Conservation (phyloP, 1,140 invertebrate species). For the Meloidogyne exigua region DNA sequence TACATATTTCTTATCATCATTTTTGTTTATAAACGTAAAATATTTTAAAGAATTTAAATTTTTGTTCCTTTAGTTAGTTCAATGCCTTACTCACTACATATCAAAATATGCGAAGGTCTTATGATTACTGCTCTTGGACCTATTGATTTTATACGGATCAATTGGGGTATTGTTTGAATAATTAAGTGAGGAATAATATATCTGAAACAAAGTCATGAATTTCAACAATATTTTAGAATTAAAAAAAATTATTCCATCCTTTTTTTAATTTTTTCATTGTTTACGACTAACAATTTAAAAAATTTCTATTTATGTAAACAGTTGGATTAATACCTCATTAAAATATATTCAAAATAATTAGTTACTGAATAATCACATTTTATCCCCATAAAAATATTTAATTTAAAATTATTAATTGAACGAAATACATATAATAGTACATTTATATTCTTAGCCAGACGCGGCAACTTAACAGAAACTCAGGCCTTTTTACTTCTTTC, state of each 20-base stretch:
- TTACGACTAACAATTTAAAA: background rate
- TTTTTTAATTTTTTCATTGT: no score
- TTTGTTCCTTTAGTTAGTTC: background rate
- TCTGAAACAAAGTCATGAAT: background rate
- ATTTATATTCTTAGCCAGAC: constrained; percentile 8
- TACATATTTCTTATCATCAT: background rate
- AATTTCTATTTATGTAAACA: background rate
- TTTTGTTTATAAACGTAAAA: background rate
- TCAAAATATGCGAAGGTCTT: constrained; percentile 3
- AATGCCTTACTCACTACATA: constrained; percentile 14
- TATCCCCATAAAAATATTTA: no score
- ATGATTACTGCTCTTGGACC: constrained; percentile 8
- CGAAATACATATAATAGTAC: no score
- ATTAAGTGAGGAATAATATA: background rate
- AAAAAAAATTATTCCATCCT: no score
- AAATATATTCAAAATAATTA: no score
- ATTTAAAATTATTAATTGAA: background rate
- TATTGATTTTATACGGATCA: constrained; percentile 18
- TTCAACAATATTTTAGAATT: no score
- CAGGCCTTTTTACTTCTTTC: constrained; percentile 12
- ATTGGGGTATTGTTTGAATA: constrained; percentile 7
- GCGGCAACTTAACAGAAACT: constrained; percentile 21
- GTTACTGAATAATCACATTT: no score
- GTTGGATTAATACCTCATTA: no score
- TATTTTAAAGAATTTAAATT: background rate